Percentiles rank a stretch among this genome's conserved stretches.
phyloP scores from a whole-genome alignment of 2,113 vertebrate genomes.

The Gulo gulo region DNA sequence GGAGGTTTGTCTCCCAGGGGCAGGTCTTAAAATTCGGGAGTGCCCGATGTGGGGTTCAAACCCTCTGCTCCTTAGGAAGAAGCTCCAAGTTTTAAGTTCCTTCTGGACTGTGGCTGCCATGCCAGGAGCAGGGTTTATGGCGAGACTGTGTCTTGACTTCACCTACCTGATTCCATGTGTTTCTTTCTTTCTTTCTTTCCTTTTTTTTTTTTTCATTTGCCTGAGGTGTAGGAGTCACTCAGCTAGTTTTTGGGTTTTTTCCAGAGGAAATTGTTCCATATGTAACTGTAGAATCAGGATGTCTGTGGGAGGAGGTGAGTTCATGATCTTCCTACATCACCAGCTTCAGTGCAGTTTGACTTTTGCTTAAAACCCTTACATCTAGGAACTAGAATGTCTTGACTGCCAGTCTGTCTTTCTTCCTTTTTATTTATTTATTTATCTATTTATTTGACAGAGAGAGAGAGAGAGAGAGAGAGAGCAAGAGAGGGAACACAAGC shows the following conservation, averaged over 20 bases:
- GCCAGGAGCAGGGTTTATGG: not conserved
- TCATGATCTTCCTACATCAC: not conserved
- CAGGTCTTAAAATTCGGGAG: not conserved
- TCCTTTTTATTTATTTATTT: no score
- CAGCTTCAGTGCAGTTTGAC: not conserved
- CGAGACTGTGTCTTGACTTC: not conserved
- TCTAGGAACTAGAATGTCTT: not conserved
- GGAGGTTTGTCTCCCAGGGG: not conserved
- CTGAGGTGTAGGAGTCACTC: not conserved
- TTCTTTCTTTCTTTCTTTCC: no score
- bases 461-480: no score
- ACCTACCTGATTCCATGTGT: not conserved
- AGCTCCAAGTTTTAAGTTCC: not conserved
- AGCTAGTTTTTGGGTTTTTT: not conserved
- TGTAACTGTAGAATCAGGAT: not conserved
- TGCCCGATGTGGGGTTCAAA: not conserved
- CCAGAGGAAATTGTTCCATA: not conserved
- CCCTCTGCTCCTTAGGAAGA: not conserved
- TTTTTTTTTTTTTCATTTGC: not conserved
- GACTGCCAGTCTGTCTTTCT: not conserved
- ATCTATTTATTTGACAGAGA: no score
- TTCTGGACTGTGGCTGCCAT: not conserved
- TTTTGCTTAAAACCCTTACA: not conserved
- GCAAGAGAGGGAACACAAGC: no score
- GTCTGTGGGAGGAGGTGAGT: not conserved